Conservation (phyloP, 1,140 invertebrate species). For the Cydia amplana region DNA sequence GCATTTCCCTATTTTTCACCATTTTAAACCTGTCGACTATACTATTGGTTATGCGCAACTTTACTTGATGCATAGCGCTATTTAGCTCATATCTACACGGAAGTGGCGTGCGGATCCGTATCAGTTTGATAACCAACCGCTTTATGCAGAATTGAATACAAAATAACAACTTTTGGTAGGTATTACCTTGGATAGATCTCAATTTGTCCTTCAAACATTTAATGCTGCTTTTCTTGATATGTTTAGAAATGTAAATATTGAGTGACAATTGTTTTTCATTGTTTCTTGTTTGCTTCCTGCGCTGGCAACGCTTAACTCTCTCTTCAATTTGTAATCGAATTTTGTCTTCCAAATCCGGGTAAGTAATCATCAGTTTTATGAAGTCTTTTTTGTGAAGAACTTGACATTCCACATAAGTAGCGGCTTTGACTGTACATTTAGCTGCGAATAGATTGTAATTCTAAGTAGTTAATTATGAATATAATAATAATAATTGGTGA, state of each 20-base stretch:
- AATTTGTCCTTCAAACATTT: conserved; percentile 74
- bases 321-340: conserved; percentile 58
- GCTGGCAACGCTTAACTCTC: conserved; percentile 52
- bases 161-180: no score
- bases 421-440: conserved; percentile 73
- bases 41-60: no score
- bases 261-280: conserved; percentile 48
- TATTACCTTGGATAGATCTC: conserved; percentile 66
- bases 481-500: background rate
- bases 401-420: conserved; percentile 75
- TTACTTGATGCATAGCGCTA: no score
- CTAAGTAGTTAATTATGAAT: conserved; percentile 8
- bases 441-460: conserved; percentile 50
- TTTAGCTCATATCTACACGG: no score
- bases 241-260: conserved; percentile 69
- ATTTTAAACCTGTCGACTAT: no score
- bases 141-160: background rate
- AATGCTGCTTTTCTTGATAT: conserved; percentile 68
- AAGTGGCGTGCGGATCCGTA: no score
- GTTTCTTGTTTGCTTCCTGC: conserved; percentile 49
- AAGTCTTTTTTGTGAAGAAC: conserved; percentile 70
- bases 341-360: conserved; percentile 59
- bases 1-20: no score
- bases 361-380: conserved; percentile 70
- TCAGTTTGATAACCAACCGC: no score